phyloP scores from a whole-genome alignment of 2,113 vertebrate genomes.

The Machaerirhynchus nigripectus region DNA sequence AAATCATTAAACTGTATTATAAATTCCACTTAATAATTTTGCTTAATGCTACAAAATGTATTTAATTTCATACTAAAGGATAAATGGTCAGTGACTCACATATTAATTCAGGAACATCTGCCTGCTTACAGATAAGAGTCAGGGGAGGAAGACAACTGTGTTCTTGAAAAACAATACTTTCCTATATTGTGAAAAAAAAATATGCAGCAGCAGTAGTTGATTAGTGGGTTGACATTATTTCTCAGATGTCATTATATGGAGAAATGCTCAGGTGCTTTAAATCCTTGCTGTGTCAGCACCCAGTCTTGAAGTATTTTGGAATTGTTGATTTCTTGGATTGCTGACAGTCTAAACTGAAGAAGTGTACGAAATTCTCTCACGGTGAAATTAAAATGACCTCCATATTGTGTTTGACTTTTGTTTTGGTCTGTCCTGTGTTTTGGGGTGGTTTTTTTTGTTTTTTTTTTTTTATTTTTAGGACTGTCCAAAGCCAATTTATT shows the following conservation, averaged over 20 bases:
- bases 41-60: slow-evolving; percentile 20
- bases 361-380: not conserved
- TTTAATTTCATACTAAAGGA: slow-evolving; percentile 43
- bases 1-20: slow-evolving; percentile 5
- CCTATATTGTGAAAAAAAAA: not conserved
- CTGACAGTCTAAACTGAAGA: slow-evolving; percentile 12
- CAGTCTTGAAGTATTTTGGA: slow-evolving; percentile 1
- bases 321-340: not conserved
- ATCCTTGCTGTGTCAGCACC: not conserved
- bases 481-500: not conserved
- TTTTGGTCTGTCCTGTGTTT: not conserved
- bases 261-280: slow-evolving; percentile 14
- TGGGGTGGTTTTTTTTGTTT: not conserved
- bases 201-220: not conserved
- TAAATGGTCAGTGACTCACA: slow-evolving; percentile 31
- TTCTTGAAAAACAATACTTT: slow-evolving; percentile 1
- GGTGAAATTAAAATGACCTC: slow-evolving; percentile 36
- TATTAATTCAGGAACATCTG: slow-evolving; percentile 69
- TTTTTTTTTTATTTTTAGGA: no score
- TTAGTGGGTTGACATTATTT: slow-evolving; percentile 45
- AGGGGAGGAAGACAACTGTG: not conserved
- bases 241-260: slow-evolving; percentile 14
- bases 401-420: not conserved
- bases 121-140: slow-evolving; percentile 66
- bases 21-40: slow-evolving; percentile 21